Conservation (phyloP, 2,888 invertebrate genomes). For the Epinotia ramella region DNA sequence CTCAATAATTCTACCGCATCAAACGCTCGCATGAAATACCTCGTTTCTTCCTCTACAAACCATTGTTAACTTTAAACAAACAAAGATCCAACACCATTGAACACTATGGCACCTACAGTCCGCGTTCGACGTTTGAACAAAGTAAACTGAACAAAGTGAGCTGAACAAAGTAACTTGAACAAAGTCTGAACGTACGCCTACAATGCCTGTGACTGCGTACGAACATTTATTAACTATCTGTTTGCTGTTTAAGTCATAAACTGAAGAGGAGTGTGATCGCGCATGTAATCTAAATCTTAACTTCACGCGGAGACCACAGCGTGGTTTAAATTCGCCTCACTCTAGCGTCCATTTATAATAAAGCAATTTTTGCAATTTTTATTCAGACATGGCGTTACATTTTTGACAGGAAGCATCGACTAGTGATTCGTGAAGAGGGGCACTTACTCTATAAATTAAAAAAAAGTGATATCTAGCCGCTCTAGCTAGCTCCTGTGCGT, state of each 20-base stretch:
- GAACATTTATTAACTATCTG: conserved; percentile 31
- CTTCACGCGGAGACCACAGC: too few relatives aligned
- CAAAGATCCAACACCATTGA: conserved; percentile 26
- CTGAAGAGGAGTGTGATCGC: neutral
- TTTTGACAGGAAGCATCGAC: too few relatives aligned
- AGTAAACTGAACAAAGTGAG: conserved; percentile 12
- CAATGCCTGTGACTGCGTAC: conserved; percentile 26
- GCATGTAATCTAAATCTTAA: neutral
- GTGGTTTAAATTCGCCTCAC: too few relatives aligned
- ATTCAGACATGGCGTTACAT: too few relatives aligned
- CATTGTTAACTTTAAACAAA: conserved; percentile 15
- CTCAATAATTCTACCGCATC: too few relatives aligned
- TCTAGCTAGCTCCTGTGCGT: too few relatives aligned
- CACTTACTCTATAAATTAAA: too few relatives aligned
- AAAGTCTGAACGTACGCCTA: conserved; percentile 22
- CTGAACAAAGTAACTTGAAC: conserved; percentile 15
- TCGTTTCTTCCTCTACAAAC: neutral
- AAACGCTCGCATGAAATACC: neutral
- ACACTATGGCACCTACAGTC: neutral
- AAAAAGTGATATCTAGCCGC: too few relatives aligned
- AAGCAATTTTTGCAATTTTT: too few relatives aligned
- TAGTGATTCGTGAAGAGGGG: too few relatives aligned
- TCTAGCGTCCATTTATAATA: too few relatives aligned
- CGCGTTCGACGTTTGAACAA: conserved; percentile 25
- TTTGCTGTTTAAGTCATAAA: neutral